Conservation (phyloP, 1,140 invertebrate genomes). For the Leptinotarsa texana region DNA sequence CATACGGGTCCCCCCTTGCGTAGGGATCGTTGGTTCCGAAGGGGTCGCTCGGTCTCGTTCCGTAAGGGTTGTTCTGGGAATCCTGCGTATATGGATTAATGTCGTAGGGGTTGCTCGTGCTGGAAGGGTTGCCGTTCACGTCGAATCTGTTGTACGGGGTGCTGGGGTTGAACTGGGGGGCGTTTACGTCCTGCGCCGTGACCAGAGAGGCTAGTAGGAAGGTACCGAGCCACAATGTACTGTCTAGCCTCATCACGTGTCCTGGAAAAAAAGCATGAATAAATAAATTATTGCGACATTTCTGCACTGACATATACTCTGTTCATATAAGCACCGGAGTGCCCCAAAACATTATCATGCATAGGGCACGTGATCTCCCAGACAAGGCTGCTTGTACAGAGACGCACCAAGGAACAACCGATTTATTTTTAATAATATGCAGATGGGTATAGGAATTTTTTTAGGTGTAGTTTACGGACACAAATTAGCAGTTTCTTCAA, state of each 20-base stretch:
- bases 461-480: no score
- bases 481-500: no score
- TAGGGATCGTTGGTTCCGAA: conserved; percentile 23
- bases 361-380: no score
- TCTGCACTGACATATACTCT: no score
- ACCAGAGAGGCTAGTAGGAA: conserved; percentile 26
- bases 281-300: not conserved
- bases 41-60: not conserved
- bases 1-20: conserved; percentile 1
- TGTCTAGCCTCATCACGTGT: conserved; percentile 29
- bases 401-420: no score
- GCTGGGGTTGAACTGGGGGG: conserved; percentile 14
- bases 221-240: conserved; percentile 10
- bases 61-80: conserved; percentile 17
- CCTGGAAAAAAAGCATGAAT: not conserved
- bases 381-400: no score
- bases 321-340: no score
- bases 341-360: no score
- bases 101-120: conserved; percentile 15
- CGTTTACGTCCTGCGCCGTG: conserved; percentile 35
- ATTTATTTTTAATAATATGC: no score
- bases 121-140: not conserved
- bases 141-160: conserved; percentile 23
- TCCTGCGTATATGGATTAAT: conserved; percentile 34
- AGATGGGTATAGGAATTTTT: no score